phyloP scores from a whole-genome alignment of 2,113 vertebrate species.

The Bubo bubo region DNA sequence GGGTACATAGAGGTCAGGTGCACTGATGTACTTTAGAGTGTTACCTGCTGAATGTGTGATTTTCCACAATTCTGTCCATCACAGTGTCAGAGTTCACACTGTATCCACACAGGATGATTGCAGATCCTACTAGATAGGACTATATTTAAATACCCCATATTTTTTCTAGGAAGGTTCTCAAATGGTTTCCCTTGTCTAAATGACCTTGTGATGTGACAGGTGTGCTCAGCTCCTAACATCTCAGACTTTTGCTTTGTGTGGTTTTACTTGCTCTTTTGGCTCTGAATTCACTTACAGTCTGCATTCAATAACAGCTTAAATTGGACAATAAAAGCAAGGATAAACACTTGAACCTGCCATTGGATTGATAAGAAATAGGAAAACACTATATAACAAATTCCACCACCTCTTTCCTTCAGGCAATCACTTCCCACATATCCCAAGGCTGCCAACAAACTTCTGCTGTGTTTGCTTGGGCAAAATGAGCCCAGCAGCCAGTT shows the following conservation, averaged over 20 bases:
- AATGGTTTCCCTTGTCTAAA: neutral
- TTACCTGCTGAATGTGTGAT: neutral
- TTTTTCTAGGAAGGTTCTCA: neutral
- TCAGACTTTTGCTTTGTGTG: neutral
- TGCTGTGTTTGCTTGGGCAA: constrained; percentile 15
- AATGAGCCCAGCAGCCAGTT: neutral
- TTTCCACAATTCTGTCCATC: neutral
- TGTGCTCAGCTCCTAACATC: neutral
- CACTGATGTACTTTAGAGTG: neutral
- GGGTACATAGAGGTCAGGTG: neutral
- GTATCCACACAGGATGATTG: neutral
- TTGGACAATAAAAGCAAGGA: neutral
- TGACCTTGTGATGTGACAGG: neutral
- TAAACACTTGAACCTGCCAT: neutral
- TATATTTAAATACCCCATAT: neutral
- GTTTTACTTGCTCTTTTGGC: neutral
- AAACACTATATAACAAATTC: neutral
- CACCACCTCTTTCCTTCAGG: neutral
- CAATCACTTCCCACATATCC: neutral
- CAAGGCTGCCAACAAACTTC: neutral
- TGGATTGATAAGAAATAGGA: neutral
- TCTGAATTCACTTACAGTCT: neutral
- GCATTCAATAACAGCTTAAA: neutral
- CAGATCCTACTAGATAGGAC: neutral
- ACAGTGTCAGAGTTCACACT: neutral